Evolutionary conservation across 2,797 vertebrate genomes (phyloP).

Genomic region (Chelon labrosus): DNA sequence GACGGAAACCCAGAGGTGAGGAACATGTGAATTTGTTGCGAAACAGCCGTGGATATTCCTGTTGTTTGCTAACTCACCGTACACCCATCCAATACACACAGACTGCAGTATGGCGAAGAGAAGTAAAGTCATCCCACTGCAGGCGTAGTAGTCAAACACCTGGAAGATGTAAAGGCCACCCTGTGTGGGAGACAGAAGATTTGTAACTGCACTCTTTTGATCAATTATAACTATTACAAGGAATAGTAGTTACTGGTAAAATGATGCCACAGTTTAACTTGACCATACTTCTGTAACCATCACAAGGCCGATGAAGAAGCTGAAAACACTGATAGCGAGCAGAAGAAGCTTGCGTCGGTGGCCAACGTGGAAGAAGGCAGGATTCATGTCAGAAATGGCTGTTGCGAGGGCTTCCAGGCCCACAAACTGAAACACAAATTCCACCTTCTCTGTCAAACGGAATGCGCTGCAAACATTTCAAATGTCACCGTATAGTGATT

Average conservation of each 20-base stretch:
- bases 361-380: conserved; percentile 80
- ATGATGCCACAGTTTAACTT: neutral
- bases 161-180: conserved; percentile 88
- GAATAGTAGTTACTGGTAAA: too few relatives aligned
- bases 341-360: conserved; percentile 86
- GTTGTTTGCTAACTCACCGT: conserved; percentile 75
- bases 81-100: conserved; percentile 83
- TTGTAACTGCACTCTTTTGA: too few relatives aligned
- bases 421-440: conserved; percentile 83
- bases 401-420: conserved; percentile 84
- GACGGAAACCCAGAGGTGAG: conserved; percentile 24
- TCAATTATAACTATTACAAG: too few relatives aligned
- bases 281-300: conserved; percentile 86
- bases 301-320: conserved; percentile 82
- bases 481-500: neutral
- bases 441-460: neutral
- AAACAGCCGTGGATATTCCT: neutral
- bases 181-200: conserved; percentile 54
- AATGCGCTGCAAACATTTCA: neutral
- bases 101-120: conserved; percentile 84
- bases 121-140: conserved; percentile 87
- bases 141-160: conserved; percentile 87
- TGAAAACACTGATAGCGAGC: conserved; percentile 70
- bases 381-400: conserved; percentile 81
- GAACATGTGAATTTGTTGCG: neutral